phyloP scores from a whole-genome alignment of 2,113 vertebrate genomes.

The Mormyrus iriodes region DNA sequence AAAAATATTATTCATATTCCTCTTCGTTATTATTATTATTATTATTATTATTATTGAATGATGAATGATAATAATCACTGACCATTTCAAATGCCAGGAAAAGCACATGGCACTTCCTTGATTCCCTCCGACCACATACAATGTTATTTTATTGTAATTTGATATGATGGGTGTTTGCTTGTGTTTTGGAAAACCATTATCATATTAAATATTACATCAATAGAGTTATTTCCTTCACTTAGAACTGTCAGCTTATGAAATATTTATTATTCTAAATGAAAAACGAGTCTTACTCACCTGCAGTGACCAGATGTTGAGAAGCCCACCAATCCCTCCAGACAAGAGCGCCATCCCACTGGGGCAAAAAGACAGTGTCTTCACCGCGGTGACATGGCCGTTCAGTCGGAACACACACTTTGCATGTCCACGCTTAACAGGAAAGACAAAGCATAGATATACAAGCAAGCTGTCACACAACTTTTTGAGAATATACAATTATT shows the following conservation, averaged over 20 bases:
- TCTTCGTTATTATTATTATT: not conserved
- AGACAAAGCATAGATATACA: constrained; percentile 15
- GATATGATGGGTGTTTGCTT: not conserved
- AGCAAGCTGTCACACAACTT: not conserved
- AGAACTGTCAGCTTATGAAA: not conserved
- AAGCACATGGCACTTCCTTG: not conserved
- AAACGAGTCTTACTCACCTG: constrained; percentile 44
- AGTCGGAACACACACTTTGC: constrained; percentile 62
- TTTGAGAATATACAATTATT: constrained; percentile 2
- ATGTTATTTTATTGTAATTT: not conserved
- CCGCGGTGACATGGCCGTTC: constrained; percentile 65
- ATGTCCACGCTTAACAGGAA: constrained; percentile 42
- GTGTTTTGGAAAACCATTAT: not conserved
- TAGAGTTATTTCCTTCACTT: not conserved
- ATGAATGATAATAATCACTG: not conserved
- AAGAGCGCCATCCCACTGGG: constrained; percentile 59
- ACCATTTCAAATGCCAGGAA: not conserved
- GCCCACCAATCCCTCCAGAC: constrained; percentile 66
- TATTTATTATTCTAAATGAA: not conserved
- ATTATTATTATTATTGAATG: not conserved
- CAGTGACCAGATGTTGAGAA: constrained; percentile 73
- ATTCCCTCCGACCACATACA: not conserved
- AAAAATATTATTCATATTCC: not conserved
- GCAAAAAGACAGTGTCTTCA: constrained; percentile 67
- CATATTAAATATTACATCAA: not conserved